phyloP scores from a whole-genome alignment of 2,113 vertebrate genomes.

The Anguilla rostrata region DNA sequence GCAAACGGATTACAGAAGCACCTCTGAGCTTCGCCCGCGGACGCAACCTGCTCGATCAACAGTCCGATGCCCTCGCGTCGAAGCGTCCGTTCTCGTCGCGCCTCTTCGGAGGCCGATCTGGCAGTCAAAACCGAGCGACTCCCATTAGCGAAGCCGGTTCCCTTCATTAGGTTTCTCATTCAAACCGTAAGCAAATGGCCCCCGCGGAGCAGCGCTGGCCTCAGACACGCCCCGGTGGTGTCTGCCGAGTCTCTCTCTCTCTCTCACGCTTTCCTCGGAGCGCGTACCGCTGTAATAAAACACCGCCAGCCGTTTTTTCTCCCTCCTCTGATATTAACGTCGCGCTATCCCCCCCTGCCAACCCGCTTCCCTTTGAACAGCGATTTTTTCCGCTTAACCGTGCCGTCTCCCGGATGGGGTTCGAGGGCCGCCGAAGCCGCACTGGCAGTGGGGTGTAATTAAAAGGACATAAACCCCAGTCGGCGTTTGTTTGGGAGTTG shows the following conservation, averaged over 20 bases:
- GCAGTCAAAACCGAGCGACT: background rate
- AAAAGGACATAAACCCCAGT: background rate
- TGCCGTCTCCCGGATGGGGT: background rate
- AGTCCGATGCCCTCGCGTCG: background rate
- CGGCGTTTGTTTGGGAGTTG: constrained; percentile 3
- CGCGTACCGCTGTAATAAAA: background rate
- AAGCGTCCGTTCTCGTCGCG: background rate
- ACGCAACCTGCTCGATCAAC: no score
- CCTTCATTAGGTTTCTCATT: constrained; percentile 12
- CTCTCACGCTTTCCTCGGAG: background rate
- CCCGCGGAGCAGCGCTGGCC: background rate
- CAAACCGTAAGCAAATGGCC: constrained; percentile 25
- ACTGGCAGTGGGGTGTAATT: background rate
- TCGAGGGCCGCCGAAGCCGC: background rate
- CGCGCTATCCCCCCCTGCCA: background rate
- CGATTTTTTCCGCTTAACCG: background rate
- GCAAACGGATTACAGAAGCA: no score
- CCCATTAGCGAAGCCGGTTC: constrained; percentile 3
- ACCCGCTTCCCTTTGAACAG: background rate
- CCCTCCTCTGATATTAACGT: background rate
- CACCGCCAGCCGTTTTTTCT: background rate
- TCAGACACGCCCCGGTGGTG: background rate
- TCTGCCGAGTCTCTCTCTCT: background rate
- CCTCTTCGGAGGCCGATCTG: background rate
- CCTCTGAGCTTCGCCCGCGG: no score